These are phyloP conservation scores for Anagrus nilaparvatae DNA, from an alignment of 1,140 invertebrate genomes.

Conservation along the genomic window DNA sequence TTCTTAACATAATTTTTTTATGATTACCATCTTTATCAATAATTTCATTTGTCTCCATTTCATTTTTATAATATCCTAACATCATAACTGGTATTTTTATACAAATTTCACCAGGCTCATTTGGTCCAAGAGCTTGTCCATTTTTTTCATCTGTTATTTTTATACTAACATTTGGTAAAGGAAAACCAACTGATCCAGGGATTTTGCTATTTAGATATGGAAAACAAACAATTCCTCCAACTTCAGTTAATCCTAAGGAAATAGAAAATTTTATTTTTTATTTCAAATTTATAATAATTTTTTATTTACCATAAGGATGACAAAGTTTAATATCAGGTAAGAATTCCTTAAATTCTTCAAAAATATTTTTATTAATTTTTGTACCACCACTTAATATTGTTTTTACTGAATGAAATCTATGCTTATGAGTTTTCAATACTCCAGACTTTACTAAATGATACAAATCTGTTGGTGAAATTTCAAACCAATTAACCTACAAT, in stretches of 20 bases:
- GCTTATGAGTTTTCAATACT: background rate
- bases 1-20: too few relatives aligned
- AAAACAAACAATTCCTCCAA: background rate
- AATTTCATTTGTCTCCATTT: conserved; percentile 39
- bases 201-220: background rate
- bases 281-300: background rate
- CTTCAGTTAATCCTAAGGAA: background rate
- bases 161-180: background rate
- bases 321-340: too few relatives aligned
- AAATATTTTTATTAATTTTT: too few relatives aligned
- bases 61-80: conserved; percentile 48
- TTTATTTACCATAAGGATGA: conserved; percentile 2
- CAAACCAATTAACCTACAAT: conserved; percentile 4
- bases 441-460: conserved; percentile 4
- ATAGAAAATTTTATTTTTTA: background rate
- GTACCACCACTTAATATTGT: too few relatives aligned
- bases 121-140: conserved; percentile 17
- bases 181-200: conserved; percentile 1
- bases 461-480: background rate
- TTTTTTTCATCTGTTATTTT: conserved; percentile 8
- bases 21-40: conserved; percentile 48
- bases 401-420: too few relatives aligned
- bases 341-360: too few relatives aligned
- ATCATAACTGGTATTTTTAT: conserved; percentile 28
- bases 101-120: conserved; percentile 23